Evolutionary conservation across 2,888 invertebrate species (phyloP).

Genomic region (Psococerastis gibbosa): DNA sequence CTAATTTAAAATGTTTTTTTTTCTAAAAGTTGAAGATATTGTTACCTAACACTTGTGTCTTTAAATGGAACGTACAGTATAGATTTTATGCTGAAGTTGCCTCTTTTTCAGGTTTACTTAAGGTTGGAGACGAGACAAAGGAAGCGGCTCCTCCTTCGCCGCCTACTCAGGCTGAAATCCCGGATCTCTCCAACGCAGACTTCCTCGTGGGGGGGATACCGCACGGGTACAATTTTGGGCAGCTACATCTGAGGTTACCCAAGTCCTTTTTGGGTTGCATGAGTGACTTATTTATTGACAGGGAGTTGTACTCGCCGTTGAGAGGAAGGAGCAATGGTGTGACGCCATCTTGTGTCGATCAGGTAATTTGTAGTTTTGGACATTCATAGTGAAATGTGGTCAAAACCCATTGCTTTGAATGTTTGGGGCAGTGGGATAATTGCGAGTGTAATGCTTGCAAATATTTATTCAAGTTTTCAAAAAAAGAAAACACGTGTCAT

Average conservation of each 20-base stretch:
- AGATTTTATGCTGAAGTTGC: too few relatives aligned
- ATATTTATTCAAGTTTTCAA: too few relatives aligned
- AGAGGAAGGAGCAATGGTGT: constrained; percentile 52
- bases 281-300: constrained; percentile 50
- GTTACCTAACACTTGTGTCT: too few relatives aligned
- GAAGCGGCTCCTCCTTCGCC: constrained; percentile 41
- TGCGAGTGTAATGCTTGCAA: too few relatives aligned
- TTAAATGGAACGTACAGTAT: constrained; percentile 8
- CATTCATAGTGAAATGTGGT: too few relatives aligned
- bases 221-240: constrained; percentile 40
- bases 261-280: constrained; percentile 63
- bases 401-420: too few relatives aligned
- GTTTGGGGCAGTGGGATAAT: not conserved
- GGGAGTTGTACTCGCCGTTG: constrained; percentile 51
- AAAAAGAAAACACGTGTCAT: too few relatives aligned
- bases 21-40: too few relatives aligned
- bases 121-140: constrained; percentile 44
- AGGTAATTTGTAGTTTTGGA: too few relatives aligned
- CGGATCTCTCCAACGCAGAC: constrained; percentile 44
- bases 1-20: too few relatives aligned
- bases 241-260: constrained; percentile 21
- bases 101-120: constrained; percentile 35
- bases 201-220: constrained; percentile 77
- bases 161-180: constrained; percentile 35
- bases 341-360: constrained; percentile 49